Evolutionary conservation across 2,888 invertebrate species (phyloP).

Genomic region (Philaethria dido): DNA sequence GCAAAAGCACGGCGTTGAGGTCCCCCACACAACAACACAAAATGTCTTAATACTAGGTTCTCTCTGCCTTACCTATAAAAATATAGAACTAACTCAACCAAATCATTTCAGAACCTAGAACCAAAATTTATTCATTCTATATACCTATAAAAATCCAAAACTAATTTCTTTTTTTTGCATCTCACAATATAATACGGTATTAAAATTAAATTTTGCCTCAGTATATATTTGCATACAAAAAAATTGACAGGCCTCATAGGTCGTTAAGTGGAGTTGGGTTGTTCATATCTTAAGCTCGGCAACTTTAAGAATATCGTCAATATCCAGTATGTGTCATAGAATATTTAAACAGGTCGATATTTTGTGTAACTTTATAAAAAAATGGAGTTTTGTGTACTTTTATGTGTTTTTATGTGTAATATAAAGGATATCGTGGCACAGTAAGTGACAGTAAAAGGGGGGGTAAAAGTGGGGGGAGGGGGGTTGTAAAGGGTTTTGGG

Average conservation of each 20-base stretch:
- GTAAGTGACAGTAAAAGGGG: no score
- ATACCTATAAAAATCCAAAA: background rate
- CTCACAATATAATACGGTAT: slow-evolving; percentile 38
- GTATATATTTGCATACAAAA: slow-evolving; percentile 44
- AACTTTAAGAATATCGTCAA: slow-evolving; percentile 52
- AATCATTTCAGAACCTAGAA: no score
- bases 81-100: no score
- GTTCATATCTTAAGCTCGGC: slow-evolving; percentile 54
- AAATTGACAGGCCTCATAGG: slow-evolving; percentile 50
- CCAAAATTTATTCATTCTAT: no score
- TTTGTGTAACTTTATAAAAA: background rate
- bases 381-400: background rate
- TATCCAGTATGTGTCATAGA: slow-evolving; percentile 50
- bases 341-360: slow-evolving; percentile 30
- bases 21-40: no score
- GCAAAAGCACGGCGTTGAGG: no score
- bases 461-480: no score
- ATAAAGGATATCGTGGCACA: no score
- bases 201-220: slow-evolving; percentile 43
- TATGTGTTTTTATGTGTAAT: background rate
- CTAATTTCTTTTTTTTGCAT: background rate
- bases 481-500: no score
- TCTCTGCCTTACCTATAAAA: no score
- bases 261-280: slow-evolving; percentile 47
- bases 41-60: no score